Percentiles rank a stretch among this genome's conserved stretches.
These are phyloP conservation scores for Epizoanthus scotinus DNA, from an alignment of 92 coral and sea anemone species.

Conservation along the genomic window DNA sequence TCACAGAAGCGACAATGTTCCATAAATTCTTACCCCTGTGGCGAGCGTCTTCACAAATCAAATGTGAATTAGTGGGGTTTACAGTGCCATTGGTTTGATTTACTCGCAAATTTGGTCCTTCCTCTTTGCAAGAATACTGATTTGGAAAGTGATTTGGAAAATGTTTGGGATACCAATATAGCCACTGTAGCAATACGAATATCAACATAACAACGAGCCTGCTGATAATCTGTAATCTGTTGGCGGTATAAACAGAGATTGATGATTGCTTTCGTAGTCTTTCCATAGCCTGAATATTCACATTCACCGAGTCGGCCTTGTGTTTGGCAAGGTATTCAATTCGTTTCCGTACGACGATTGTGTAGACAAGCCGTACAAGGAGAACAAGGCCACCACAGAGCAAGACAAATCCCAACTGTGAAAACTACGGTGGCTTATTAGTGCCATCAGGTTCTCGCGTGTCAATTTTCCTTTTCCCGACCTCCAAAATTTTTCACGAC, in stretches of 20 bases:
- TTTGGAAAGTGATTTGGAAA: too few species aligned
- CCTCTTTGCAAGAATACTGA: not conserved
- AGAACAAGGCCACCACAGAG: not conserved
- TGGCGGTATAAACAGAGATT: not conserved
- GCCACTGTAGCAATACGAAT: not conserved
- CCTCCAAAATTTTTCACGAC: too few species aligned
- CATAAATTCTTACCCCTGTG: not conserved
- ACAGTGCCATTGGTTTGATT: too few species aligned
- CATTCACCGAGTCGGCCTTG: not conserved
- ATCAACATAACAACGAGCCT: not conserved
- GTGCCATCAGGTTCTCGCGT: too few species aligned
- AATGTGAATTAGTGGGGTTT: not conserved
- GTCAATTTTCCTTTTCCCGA: too few species aligned
- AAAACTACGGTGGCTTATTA: too few species aligned
- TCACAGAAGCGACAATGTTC: not conserved
- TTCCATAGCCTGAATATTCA: not conserved
- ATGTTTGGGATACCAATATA: not conserved
- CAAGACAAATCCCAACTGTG: conserved; percentile 1
- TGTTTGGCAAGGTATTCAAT: not conserved
- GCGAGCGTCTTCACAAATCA: not conserved
- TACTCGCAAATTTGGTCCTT: not conserved
- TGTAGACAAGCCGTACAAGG: not conserved
- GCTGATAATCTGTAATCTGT: not conserved
- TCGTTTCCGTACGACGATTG: not conserved
- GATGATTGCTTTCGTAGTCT: not conserved